phyloP scores from a whole-genome alignment of 2,797 vertebrate species.

The Tolypeutes matacus region DNA sequence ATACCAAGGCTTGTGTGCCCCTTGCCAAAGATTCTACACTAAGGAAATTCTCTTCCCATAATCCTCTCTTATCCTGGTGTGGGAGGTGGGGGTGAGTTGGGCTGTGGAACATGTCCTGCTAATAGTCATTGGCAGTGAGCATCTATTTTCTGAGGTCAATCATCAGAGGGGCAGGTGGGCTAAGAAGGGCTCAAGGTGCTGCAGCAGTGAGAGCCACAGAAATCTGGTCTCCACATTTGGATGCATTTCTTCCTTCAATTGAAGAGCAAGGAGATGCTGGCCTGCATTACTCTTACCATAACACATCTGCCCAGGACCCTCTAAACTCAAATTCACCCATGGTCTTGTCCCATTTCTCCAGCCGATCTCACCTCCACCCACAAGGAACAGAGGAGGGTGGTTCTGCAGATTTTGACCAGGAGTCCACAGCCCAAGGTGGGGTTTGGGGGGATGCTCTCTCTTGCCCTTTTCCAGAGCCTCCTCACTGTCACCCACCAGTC shows the following conservation, averaged over 20 bases:
- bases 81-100: neutral
- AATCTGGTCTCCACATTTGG: neutral
- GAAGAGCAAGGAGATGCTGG: neutral
- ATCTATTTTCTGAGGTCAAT: neutral
- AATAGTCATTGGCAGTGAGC: neutral
- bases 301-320: neutral
- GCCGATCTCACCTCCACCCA: neutral
- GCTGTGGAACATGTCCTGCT: neutral
- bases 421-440: neutral
- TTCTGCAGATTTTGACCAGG: conserved; percentile 6
- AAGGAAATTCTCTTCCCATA: neutral
- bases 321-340: neutral
- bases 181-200: neutral
- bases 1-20: neutral
- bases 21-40: neutral
- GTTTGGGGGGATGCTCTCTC: neutral
- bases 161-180: neutral
- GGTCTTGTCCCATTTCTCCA: neutral
- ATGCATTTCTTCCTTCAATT: neutral
- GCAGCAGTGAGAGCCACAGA: neutral
- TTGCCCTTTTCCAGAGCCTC: neutral
- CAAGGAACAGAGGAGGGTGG: neutral
- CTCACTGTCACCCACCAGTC: neutral
- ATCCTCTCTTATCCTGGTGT: neutral
- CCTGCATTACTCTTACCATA: neutral